phyloP scores from a whole-genome alignment of 2,797 vertebrate genomes.

The Erethizon dorsatum region DNA sequence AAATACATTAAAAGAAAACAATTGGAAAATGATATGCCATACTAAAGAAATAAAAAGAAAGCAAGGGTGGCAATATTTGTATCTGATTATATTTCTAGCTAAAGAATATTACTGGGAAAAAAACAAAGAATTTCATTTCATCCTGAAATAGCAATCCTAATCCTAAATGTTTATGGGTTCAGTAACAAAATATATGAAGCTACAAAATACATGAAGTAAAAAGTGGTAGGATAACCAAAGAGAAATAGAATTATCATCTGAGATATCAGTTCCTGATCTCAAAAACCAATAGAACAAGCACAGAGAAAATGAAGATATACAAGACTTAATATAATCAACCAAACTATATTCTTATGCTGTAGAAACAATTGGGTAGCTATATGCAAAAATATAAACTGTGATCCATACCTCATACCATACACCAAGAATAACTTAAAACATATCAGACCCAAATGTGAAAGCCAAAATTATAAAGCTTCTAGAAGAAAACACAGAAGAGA shows the following conservation, averaged over 20 bases:
- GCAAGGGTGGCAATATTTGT: neutral
- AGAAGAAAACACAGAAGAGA: neutral
- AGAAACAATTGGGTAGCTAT: neutral
- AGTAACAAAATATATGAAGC: neutral
- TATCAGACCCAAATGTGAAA: constrained; percentile 8
- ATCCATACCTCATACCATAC: neutral
- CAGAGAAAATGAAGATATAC: constrained; percentile 17
- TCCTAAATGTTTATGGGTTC: neutral
- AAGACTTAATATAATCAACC: neutral
- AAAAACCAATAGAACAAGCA: neutral
- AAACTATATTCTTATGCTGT: neutral
- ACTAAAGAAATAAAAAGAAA: constrained; percentile 34
- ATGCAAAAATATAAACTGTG: constrained; percentile 7
- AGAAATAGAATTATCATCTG: neutral
- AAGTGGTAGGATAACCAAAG: neutral
- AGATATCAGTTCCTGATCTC: neutral
- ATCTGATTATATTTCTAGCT: neutral
- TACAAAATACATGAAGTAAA: constrained; percentile 50
- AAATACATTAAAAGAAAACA: neutral
- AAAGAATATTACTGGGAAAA: neutral
- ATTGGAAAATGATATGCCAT: constrained; percentile 6
- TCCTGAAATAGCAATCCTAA: neutral
- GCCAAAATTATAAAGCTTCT: neutral
- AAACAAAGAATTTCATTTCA: neutral
- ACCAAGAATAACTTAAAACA: neutral